phyloP scores from a whole-genome alignment of 2,888 invertebrate genomes.

The Tetrapedia diversipes region DNA sequence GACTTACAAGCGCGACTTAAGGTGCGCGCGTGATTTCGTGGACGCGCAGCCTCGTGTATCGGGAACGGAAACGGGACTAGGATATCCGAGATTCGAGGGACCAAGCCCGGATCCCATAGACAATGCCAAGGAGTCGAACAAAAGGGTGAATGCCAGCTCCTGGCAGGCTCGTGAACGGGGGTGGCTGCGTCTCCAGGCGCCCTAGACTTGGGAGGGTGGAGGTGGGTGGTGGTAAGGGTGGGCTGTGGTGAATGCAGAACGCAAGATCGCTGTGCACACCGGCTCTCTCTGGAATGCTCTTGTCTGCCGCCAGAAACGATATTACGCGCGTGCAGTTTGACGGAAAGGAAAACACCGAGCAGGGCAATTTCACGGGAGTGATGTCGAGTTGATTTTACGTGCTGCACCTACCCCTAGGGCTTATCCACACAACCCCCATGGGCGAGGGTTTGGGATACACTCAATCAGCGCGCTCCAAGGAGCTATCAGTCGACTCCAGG shows the following conservation, averaged over 20 bases:
- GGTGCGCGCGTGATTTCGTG: too few relatives aligned
- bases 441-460: too few relatives aligned
- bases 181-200: constrained; percentile 38
- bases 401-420: too few relatives aligned
- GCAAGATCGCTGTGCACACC: constrained; percentile 4
- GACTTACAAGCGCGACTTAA: too few relatives aligned
- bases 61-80: constrained; percentile 20
- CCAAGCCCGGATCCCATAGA: constrained; percentile 57
- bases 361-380: constrained; percentile 6
- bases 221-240: too few relatives aligned
- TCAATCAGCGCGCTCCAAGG: too few relatives aligned
- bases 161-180: constrained; percentile 13
- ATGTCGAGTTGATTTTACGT: too few relatives aligned
- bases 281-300: constrained; percentile 25
- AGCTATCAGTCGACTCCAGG: too few relatives aligned
- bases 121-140: constrained; percentile 73
- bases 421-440: too few relatives aligned
- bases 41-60: too few relatives aligned
- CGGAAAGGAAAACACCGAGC: neutral
- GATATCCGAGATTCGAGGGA: constrained; percentile 33
- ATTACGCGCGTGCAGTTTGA: constrained; percentile 27
- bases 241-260: constrained; percentile 30
- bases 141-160: constrained; percentile 70
- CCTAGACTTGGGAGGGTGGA: constrained; percentile 14
- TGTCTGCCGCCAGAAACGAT: neutral